phyloP scores from a whole-genome alignment of 1,140 invertebrate genomes.

The Cydia amplana region DNA sequence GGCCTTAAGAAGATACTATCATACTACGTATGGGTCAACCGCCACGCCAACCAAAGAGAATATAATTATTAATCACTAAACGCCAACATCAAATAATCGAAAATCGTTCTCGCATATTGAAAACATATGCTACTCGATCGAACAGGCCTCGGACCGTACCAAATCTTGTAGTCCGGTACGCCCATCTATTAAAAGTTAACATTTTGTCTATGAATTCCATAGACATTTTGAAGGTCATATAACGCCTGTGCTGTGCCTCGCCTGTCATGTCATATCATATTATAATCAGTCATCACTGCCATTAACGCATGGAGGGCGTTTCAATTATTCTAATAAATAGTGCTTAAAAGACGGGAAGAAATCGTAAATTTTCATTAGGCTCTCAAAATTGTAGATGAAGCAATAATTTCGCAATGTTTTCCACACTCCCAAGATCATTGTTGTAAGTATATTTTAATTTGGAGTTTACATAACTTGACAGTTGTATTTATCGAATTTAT shows the following conservation, averaged over 20 bases:
- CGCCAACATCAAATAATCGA: too few species aligned
- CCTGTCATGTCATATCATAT: slow-evolving; percentile 1
- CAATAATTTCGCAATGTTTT: slow-evolving; percentile 74
- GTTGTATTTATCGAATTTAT: slow-evolving; percentile 67
- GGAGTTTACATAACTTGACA: slow-evolving; percentile 78
- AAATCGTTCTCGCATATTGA: too few species aligned
- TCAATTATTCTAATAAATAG: slow-evolving; percentile 57
- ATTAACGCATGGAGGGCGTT: slow-evolving; percentile 66
- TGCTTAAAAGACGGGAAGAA: slow-evolving; percentile 32
- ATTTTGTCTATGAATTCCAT: slow-evolving; percentile 10
- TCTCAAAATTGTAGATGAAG: slow-evolving; percentile 60
- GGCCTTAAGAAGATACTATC: too few species aligned
- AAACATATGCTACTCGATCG: too few species aligned
- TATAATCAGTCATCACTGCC: slow-evolving; percentile 49
- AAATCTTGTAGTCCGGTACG: too few species aligned
- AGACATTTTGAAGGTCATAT: slow-evolving; percentile 29
- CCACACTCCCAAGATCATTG: slow-evolving; percentile 66
- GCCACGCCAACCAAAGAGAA: too few species aligned
- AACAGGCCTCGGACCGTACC: too few species aligned
- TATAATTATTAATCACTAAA: too few species aligned
- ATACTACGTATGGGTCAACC: too few species aligned
- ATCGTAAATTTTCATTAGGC: slow-evolving; percentile 25
- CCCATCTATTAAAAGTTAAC: too few species aligned
- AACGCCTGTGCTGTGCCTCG: not conserved
- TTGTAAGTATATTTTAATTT: slow-evolving; percentile 77